A percentile compares a stretch with the other conserved stretches of the same genome.
These are phyloP conservation scores for Oxygymnocypris stewartii DNA, from an alignment of 2,113 vertebrate species.

Conservation along the genomic window DNA sequence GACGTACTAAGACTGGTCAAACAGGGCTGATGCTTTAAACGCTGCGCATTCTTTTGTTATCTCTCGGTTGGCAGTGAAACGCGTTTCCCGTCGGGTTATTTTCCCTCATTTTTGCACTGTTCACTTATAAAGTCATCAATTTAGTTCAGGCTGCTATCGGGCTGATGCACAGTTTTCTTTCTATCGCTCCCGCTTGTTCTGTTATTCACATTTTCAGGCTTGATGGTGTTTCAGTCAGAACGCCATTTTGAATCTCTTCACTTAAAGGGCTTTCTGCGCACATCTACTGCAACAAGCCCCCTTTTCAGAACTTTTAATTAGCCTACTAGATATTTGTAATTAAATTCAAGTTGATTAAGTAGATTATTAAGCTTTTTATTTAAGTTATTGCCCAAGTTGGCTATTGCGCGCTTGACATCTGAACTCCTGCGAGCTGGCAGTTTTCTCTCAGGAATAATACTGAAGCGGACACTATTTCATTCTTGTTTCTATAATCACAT, in stretches of 20 bases:
- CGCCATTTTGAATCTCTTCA: slow-evolving; percentile 79
- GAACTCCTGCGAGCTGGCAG: background rate
- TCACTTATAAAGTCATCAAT: background rate
- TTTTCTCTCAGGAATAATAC: background rate
- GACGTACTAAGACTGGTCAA: slow-evolving; percentile 45
- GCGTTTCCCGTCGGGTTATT: background rate
- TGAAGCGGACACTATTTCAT: background rate
- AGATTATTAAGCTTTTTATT: background rate
- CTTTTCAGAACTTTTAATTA: slow-evolving; percentile 1
- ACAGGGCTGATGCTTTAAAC: slow-evolving; percentile 54
- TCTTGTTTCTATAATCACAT: background rate
- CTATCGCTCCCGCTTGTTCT: slow-evolving; percentile 13
- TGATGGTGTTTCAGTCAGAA: slow-evolving; percentile 63
- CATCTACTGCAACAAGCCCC: background rate
- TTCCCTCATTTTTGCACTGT: background rate
- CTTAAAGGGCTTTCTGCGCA: background rate
- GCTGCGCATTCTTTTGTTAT: slow-evolving; percentile 75
- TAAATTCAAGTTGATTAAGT: background rate
- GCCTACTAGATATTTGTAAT: background rate
- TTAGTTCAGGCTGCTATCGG: background rate
- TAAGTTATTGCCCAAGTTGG: background rate
- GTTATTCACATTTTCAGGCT: slow-evolving; percentile 53
- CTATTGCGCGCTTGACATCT: background rate
- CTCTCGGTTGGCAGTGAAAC: slow-evolving; percentile 56
- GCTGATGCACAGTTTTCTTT: background rate